Percentiles rank a stretch among this genome's conserved stretches.
These are phyloP conservation scores for Dendrocincla fuliginosa DNA, from an alignment of 2,797 vertebrate genomes.

Conservation along the genomic window DNA sequence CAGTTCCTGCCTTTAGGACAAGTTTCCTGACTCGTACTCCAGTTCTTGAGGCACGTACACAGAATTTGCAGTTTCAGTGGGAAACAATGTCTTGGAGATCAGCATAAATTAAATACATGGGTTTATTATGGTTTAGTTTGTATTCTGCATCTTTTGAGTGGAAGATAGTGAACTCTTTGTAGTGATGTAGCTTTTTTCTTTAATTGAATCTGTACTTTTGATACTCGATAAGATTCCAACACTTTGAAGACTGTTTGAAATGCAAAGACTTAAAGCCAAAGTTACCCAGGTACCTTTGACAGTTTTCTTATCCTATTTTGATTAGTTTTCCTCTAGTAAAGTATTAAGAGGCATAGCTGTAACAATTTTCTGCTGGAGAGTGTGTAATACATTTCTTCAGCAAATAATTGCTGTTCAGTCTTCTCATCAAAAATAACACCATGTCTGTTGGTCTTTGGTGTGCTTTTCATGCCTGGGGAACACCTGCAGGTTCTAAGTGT, in stretches of 20 bases:
- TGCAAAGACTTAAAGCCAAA: background rate
- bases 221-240: background rate
- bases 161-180: background rate
- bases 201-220: background rate
- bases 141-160: background rate
- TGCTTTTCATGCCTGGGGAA: background rate
- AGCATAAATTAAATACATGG: background rate
- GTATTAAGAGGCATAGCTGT: background rate
- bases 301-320: background rate
- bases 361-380: background rate
- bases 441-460: background rate
- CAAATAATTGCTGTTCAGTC: background rate
- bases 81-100: background rate
- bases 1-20: background rate
- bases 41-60: background rate
- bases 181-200: background rate
- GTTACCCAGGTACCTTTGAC: background rate
- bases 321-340: background rate
- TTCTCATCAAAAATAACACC: background rate
- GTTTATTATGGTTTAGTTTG: background rate
- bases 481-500: fast-evolving
- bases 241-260: slow-evolving; percentile 41
- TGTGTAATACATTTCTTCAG: background rate
- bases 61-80: background rate
- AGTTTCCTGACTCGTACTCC: background rate